phyloP scores from a whole-genome alignment of 2,888 invertebrate species.

The Theodoxus fluviatilis region DNA sequence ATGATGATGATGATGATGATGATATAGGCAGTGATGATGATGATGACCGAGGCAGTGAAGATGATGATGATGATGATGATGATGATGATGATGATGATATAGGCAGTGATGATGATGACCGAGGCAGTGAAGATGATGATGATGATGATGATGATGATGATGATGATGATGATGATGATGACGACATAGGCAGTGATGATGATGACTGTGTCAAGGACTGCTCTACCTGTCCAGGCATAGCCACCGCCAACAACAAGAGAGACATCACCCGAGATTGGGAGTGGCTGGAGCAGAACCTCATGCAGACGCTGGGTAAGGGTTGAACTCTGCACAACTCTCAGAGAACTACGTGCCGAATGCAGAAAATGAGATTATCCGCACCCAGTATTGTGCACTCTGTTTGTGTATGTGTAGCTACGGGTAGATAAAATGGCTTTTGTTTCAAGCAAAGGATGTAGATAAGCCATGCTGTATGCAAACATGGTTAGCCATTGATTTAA shows the following conservation, averaged over 20 bases:
- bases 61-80: neutral
- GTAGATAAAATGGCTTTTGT: too few species aligned
- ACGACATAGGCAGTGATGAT: neutral
- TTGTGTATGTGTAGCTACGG: too few species aligned
- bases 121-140: neutral
- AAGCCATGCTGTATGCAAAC: too few species aligned
- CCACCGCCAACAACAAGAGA: constrained; percentile 83
- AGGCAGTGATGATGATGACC: neutral
- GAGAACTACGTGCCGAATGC: too few species aligned
- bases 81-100: neutral
- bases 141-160: neutral
- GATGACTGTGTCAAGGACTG: neutral
- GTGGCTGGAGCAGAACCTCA: constrained; percentile 88
- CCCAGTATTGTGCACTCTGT: too few species aligned
- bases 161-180: neutral
- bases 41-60: neutral
- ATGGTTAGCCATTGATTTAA: too few species aligned
- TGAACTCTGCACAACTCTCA: too few species aligned
- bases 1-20: neutral
- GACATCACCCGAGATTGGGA: constrained; percentile 94
- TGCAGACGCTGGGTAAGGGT: constrained; percentile 77
- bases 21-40: neutral
- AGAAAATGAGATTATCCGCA: too few species aligned
- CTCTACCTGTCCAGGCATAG: constrained; percentile 75
- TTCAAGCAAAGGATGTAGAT: too few species aligned